Conservation (phyloP, 37 sponge, comb jelly and placozoan species). For the Beroe forskalii region DNA sequence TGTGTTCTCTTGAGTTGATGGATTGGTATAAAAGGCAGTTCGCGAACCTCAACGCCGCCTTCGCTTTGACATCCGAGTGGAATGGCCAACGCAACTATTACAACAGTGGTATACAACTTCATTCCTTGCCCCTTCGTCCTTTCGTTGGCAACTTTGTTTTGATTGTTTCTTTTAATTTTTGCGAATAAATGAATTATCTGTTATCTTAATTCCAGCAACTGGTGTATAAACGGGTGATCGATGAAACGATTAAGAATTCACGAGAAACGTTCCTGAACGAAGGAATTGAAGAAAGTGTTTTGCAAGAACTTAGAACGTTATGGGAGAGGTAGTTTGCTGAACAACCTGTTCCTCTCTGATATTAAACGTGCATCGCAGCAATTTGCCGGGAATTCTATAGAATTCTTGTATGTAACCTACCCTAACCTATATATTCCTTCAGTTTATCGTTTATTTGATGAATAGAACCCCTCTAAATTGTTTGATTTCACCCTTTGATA, state of each 20-base stretch:
- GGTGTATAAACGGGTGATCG: constrained; percentile 87
- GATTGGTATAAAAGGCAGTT: constrained; percentile 66
- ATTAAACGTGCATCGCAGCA: too few relatives aligned
- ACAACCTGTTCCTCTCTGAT: neutral
- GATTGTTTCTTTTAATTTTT: too few relatives aligned
- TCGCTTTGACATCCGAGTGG: constrained; percentile 15
- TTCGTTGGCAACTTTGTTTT: too few relatives aligned
- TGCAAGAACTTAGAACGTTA: constrained; percentile 86
- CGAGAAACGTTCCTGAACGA: constrained; percentile 90
- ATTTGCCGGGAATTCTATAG: too few relatives aligned
- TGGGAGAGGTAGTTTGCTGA: too few relatives aligned
- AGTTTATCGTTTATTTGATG: too few relatives aligned
- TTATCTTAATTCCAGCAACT: constrained; percentile 22
- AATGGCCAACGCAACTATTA: constrained; percentile 49
- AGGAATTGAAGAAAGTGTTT: constrained; percentile 86
- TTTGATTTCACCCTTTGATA: too few relatives aligned
- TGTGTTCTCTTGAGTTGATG: neutral
- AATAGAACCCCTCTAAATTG: too few relatives aligned
- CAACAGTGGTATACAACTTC: constrained; percentile 21
- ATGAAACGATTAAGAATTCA: constrained; percentile 83
- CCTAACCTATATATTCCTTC: neutral
- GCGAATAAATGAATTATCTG: too few relatives aligned
- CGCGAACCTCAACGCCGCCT: constrained; percentile 3
- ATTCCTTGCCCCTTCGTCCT: neutral
- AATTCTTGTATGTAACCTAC: neutral